Evolutionary conservation across 2,797 vertebrate species (phyloP).

Genomic region (Coregonus sp.): DNA sequence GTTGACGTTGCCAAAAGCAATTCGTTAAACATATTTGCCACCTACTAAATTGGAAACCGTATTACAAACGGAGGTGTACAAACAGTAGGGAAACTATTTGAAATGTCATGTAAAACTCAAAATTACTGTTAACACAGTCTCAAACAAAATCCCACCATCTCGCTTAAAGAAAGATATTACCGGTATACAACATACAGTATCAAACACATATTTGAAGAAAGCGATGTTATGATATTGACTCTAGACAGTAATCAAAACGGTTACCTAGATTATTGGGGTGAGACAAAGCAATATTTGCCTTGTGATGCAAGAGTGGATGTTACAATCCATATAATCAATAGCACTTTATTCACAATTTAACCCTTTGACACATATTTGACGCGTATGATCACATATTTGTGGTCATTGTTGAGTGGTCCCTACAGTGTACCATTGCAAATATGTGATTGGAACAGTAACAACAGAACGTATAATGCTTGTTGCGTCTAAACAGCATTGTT

Average conservation of each 20-base stretch:
- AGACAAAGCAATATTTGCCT: slow-evolving; percentile 16
- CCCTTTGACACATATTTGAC: no score
- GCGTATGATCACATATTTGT: no score
- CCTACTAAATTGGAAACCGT: slow-evolving; percentile 38
- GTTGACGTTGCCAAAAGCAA: slow-evolving; percentile 47
- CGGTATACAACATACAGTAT: no score
- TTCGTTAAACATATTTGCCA: slow-evolving; percentile 57
- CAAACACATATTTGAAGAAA: slow-evolving; percentile 37
- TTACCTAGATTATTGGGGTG: slow-evolving; percentile 32
- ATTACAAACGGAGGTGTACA: slow-evolving; percentile 32
- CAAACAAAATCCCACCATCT: background rate
- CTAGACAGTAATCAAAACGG: slow-evolving; percentile 28
- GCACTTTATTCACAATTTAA: background rate
- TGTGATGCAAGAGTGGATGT: background rate
- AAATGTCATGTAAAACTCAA: slow-evolving; percentile 25
- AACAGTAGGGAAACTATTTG: slow-evolving; percentile 35
- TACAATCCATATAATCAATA: slow-evolving; percentile 22
- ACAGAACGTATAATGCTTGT: no score
- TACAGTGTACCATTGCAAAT: no score
- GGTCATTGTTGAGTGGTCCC: no score
- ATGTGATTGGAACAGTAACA: background rate
- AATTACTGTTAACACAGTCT: slow-evolving; percentile 36
- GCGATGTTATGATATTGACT: background rate
- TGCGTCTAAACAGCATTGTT: no score
- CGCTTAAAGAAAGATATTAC: no score